phyloP scores from a whole-genome alignment of 2,888 invertebrate genomes.

The Glyphotaelius pellucidus region DNA sequence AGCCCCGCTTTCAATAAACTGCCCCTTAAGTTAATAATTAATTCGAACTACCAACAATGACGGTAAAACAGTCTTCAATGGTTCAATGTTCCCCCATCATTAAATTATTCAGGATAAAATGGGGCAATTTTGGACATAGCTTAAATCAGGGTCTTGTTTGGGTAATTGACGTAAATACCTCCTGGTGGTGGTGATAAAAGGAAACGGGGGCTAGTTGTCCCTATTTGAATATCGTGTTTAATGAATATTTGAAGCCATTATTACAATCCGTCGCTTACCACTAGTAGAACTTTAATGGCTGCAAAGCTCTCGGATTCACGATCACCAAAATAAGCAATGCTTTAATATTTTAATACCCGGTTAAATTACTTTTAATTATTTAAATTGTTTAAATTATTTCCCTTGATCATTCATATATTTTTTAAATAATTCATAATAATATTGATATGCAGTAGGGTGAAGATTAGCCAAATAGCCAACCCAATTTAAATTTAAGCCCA shows the following conservation, averaged over 20 bases:
- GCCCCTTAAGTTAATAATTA: not conserved
- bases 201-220: slow-evolving; percentile 11
- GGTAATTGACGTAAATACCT: slow-evolving; percentile 51
- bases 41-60: not conserved
- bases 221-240: slow-evolving; percentile 24
- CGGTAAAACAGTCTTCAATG: not conserved
- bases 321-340: not conserved
- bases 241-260: slow-evolving; percentile 29
- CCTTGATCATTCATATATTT: not conserved
- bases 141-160: slow-evolving; percentile 55
- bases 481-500: no score
- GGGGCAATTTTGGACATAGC: slow-evolving; percentile 54
- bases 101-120: slow-evolving; percentile 31
- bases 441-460: no score
- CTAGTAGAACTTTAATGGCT: not conserved
- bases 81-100: not conserved
- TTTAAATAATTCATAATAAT: no score
- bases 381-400: not conserved
- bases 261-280: not conserved
- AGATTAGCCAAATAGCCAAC: no score
- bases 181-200: slow-evolving; percentile 17
- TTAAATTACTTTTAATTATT: not conserved
- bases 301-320: not conserved
- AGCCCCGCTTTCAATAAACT: not conserved
- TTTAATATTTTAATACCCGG: not conserved